Percentiles rank a stretch among this genome's conserved stretches.
phyloP scores from a whole-genome alignment of 2,888 invertebrate species.

The Enchytraeus crypticus region DNA sequence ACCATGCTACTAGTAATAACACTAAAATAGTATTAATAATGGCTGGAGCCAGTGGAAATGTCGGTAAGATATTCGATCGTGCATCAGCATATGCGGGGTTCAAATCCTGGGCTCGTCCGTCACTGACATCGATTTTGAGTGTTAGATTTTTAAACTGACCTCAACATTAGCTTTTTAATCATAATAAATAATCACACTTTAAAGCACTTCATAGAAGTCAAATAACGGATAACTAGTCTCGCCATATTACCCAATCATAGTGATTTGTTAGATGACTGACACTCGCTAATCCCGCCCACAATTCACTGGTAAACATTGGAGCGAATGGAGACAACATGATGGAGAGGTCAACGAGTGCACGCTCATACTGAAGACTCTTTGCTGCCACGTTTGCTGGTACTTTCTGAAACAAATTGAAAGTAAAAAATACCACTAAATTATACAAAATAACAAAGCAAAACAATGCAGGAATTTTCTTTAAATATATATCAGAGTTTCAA shows the following conservation, averaged over 20 bases:
- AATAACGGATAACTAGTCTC: too few species aligned
- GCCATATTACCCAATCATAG: constrained; percentile 6
- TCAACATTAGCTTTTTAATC: too few species aligned
- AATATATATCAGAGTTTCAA: not conserved
- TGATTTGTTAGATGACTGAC: constrained; percentile 3
- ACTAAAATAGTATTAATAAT: too few species aligned
- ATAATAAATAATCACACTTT: too few species aligned
- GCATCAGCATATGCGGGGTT: too few species aligned
- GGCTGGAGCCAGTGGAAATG: too few species aligned
- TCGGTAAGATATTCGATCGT: too few species aligned
- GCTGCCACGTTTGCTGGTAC: constrained; percentile 34
- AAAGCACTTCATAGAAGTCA: too few species aligned
- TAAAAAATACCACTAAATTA: not conserved
- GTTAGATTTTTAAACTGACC: not conserved
- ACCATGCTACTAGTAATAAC: too few species aligned
- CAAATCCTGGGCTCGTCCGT: too few species aligned
- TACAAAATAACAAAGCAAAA: not conserved
- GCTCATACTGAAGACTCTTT: constrained; percentile 57
- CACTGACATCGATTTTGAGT: too few species aligned
- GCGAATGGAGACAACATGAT: constrained; percentile 79
- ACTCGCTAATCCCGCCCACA: constrained; percentile 66
- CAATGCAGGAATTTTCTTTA: not conserved
- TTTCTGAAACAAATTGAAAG: constrained; percentile 36
- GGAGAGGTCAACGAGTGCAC: constrained; percentile 67
- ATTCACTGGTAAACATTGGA: constrained; percentile 81